Conservation (phyloP, 2,888 invertebrate genomes). For the Lasioglossum zephyrum region DNA sequence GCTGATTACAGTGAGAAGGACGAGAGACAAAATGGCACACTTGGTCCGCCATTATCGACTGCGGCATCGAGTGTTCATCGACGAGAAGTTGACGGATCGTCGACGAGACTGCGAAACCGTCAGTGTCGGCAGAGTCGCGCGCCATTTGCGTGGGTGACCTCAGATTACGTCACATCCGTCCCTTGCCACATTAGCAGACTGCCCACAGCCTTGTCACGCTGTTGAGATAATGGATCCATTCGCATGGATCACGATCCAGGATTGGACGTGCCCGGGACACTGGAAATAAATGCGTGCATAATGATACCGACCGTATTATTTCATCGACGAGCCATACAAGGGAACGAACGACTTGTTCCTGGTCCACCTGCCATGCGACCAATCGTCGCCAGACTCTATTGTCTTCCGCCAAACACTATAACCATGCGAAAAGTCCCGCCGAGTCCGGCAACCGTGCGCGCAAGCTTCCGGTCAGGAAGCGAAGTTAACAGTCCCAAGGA, state of each 20-base stretch:
- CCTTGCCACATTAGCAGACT: slow-evolving; percentile 82
- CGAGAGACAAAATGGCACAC: neutral
- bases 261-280: slow-evolving; percentile 80
- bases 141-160: slow-evolving; percentile 82
- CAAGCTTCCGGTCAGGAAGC: neutral
- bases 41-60: neutral
- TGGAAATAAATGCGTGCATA: slow-evolving; percentile 81
- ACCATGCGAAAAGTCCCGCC: neutral
- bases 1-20: neutral
- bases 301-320: slow-evolving; percentile 74
- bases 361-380: slow-evolving; percentile 63
- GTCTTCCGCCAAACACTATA: slow-evolving; percentile 1
- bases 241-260: slow-evolving; percentile 82
- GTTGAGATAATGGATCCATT: slow-evolving; percentile 84
- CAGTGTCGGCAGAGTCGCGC: slow-evolving; percentile 47
- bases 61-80: slow-evolving; percentile 16
- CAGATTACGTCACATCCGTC: slow-evolving; percentile 83
- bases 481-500: neutral
- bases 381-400: slow-evolving; percentile 22
- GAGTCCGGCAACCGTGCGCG: neutral
- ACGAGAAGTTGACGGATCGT: neutral
- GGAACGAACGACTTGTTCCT: slow-evolving; percentile 63
- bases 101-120: slow-evolving; percentile 47
- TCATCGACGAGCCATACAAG: slow-evolving; percentile 65
- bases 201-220: slow-evolving; percentile 83